Percentiles rank a stretch among this genome's conserved stretches.
Conservation (phyloP, 2,113 vertebrate species). For the Poecile atricapillus region DNA sequence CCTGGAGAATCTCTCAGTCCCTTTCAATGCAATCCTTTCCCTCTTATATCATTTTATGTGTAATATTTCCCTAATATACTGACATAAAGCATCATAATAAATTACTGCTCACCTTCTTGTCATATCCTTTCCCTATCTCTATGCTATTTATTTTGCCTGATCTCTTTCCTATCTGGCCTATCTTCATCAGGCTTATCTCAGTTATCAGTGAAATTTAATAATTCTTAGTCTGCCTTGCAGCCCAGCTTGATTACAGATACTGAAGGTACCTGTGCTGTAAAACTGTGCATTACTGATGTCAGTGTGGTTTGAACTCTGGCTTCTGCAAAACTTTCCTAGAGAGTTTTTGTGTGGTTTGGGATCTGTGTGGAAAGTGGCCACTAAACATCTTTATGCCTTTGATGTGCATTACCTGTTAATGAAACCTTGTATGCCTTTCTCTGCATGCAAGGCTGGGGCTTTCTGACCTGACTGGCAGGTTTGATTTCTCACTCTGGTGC, state of each 20-base stretch:
- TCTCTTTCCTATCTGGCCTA: neutral
- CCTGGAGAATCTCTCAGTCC: neutral
- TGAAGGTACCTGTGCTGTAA: neutral
- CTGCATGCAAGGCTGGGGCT: neutral
- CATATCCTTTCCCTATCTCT: neutral
- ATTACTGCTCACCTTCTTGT: neutral
- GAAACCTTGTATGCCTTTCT: neutral
- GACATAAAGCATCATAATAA: neutral
- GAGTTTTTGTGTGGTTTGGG: neutral
- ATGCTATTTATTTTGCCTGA: neutral
- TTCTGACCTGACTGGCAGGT: neutral
- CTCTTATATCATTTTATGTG: neutral
- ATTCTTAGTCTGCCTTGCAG: neutral
- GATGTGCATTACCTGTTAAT: neutral
- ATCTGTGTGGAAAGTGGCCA: neutral
- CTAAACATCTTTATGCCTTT: neutral
- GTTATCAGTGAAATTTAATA: neutral
- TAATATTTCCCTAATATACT: neutral
- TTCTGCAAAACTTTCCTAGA: neutral
- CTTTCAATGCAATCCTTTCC: neutral
- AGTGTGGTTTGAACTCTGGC: neutral
- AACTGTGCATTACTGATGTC: neutral
- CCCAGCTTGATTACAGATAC: neutral
- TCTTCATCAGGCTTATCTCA: neutral
- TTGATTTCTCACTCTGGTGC: slow-evolving; percentile 1